Evolutionary conservation across 2,888 invertebrate genomes (phyloP).

Genomic region (Escarpia spicata): DNA sequence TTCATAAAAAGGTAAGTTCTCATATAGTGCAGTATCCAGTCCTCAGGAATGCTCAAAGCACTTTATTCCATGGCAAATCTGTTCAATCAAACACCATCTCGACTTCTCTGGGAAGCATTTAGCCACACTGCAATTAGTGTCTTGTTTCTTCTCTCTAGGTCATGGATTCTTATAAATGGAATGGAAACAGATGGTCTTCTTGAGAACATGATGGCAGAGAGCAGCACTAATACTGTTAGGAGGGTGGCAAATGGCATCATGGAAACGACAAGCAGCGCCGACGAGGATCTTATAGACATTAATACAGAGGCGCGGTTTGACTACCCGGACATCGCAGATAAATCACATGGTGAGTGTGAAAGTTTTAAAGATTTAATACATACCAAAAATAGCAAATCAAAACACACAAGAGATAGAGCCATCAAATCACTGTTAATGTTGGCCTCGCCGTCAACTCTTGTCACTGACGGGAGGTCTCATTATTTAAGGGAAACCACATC

Average conservation of each 20-base stretch:
- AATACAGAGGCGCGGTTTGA: conserved; percentile 27
- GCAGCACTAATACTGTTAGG: conserved; percentile 26
- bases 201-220: conserved; percentile 26
- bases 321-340: conserved; percentile 32
- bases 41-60: too few relatives aligned
- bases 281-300: conserved; percentile 38
- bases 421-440: too few relatives aligned
- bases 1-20: too few relatives aligned
- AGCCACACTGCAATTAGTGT: not conserved
- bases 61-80: too few relatives aligned
- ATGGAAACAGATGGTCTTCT: conserved; percentile 32
- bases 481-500: too few relatives aligned
- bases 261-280: conserved; percentile 30
- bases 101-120: too few relatives aligned
- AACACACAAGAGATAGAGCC: too few relatives aligned
- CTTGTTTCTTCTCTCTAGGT: not conserved
- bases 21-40: too few relatives aligned
- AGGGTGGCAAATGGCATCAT: conserved; percentile 27
- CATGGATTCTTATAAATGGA: conserved; percentile 20
- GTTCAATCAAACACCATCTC: too few relatives aligned
- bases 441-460: too few relatives aligned
- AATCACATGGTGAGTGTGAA: conserved; percentile 31
- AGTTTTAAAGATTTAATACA: not conserved
- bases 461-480: too few relatives aligned
- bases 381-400: too few relatives aligned